These are phyloP conservation scores for Astyanax mexicanus DNA, from an alignment of 2,797 vertebrate species.

Conservation along the genomic window DNA sequence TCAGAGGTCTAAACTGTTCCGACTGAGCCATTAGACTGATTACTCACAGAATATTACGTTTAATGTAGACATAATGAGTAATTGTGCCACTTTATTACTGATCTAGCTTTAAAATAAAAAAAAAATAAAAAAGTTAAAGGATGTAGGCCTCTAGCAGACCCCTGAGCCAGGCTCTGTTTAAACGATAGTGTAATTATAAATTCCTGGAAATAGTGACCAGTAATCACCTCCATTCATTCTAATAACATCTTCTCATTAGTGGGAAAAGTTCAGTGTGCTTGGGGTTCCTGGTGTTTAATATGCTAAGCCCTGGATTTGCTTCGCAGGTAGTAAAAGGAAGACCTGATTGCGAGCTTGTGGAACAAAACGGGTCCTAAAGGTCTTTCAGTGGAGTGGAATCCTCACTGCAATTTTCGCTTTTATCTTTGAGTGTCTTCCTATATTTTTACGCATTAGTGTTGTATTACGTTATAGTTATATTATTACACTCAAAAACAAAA, in stretches of 20 bases:
- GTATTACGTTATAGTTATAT: no score
- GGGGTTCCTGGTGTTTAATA: background rate
- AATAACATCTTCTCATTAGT: constrained; percentile 10
- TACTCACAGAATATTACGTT: constrained; percentile 14
- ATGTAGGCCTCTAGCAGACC: background rate
- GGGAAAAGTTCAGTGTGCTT: background rate
- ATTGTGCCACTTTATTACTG: constrained; percentile 8
- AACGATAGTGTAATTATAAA: background rate
- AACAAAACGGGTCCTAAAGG: background rate
- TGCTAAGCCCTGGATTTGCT: background rate
- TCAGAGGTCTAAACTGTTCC: constrained; percentile 12
- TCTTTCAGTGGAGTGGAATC: background rate
- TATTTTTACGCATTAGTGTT: no score
- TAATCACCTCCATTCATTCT: background rate
- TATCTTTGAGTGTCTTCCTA: no score
- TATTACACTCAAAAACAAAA: no score
- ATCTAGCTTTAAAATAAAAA: constrained; percentile 7
- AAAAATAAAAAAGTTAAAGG: background rate
- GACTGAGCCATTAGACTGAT: constrained; percentile 20
- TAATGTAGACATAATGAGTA: constrained; percentile 9
- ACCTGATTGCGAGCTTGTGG: background rate
- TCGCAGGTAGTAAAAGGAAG: background rate
- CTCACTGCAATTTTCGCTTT: background rate
- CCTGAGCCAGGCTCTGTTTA: background rate
- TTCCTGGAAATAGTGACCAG: background rate